These are phyloP conservation scores for Chloroclystis v-ata DNA, from an alignment of 2,888 invertebrate species.

Conservation along the genomic window DNA sequence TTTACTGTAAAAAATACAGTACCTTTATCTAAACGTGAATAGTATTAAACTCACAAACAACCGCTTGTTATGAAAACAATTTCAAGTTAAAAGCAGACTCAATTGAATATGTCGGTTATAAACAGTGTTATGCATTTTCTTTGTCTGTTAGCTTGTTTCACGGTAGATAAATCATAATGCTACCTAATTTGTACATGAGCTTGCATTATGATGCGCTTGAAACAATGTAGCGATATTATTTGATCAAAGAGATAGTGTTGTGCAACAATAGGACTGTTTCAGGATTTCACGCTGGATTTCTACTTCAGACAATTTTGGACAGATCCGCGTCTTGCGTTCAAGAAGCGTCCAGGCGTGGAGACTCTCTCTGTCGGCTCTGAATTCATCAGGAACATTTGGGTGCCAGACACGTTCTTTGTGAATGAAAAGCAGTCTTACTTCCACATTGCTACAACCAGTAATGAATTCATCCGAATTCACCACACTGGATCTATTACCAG, in stretches of 20 bases:
- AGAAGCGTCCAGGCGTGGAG: constrained; percentile 90
- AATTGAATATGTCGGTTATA: no score
- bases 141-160: no score
- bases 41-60: no score
- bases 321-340: constrained; percentile 95
- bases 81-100: no score
- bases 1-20: no score
- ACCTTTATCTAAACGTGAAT: no score
- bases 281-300: constrained; percentile 98
- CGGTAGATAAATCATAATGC: no score
- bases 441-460: constrained; percentile 99
- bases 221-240: constrained; percentile 8
- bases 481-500: constrained; percentile 95
- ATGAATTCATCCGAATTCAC: constrained; percentile 98
- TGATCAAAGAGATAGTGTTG: not conserved
- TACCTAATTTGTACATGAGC: no score
- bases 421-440: constrained; percentile 99
- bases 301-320: constrained; percentile 99
- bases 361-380: constrained; percentile 95
- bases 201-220: not conserved
- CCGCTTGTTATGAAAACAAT: no score
- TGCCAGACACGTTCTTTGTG: constrained; percentile 99
- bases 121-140: no score
- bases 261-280: constrained; percentile 41
- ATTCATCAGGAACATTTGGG: constrained; percentile 99